Evolutionary conservation across 64 coral and sea anemone species (phyloP).

Genomic region (Stichodactyla mertensii): DNA sequence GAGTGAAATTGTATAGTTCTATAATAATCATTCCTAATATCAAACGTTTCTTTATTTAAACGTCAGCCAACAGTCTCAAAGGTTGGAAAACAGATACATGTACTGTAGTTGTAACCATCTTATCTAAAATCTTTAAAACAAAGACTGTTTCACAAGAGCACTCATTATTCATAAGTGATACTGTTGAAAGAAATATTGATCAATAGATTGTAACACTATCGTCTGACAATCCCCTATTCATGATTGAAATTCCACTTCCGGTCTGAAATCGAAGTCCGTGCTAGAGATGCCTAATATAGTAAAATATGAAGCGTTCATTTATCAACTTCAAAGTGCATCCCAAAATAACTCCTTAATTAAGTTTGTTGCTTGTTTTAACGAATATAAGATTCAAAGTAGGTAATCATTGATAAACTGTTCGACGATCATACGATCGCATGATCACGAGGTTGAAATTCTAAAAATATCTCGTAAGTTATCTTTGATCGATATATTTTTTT

Average conservation of each 20-base stretch:
- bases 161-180: not conserved
- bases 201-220: not conserved
- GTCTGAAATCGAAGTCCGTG: not conserved
- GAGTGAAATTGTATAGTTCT: too few relatives aligned
- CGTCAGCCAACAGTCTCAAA: too few relatives aligned
- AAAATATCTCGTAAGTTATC: too few relatives aligned
- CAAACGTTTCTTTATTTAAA: too few relatives aligned
- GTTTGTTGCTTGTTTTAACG: not conserved
- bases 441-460: too few relatives aligned
- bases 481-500: too few relatives aligned
- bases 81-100: too few relatives aligned
- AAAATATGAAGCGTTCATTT: not conserved
- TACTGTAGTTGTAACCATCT: too few relatives aligned
- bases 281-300: conserved; percentile 1
- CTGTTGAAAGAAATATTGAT: not conserved
- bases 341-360: not conserved
- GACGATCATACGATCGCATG: not conserved
- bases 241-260: not conserved
- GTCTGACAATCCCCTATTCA: conserved; percentile 1
- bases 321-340: not conserved
- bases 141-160: not conserved
- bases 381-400: not conserved
- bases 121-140: too few relatives aligned
- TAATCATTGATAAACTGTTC: not conserved
- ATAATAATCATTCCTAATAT: too few relatives aligned